Percentiles rank a stretch among this genome's conserved stretches.
These are phyloP conservation scores for Lithophane ornitopus DNA, from an alignment of 2,888 invertebrate genomes.

Conservation along the genomic window DNA sequence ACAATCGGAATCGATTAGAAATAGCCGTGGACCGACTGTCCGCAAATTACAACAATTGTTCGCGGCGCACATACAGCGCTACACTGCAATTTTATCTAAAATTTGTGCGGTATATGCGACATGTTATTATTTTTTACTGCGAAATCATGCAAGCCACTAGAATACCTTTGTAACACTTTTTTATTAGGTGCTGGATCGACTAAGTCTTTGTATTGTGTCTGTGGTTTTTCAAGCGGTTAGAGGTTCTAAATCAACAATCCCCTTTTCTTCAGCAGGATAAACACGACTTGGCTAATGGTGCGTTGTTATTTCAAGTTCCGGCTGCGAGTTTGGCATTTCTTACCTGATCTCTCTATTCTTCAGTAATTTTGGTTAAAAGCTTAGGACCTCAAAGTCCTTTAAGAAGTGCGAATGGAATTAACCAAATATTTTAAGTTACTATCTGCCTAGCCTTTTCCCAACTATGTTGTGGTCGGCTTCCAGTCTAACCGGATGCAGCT, in stretches of 20 bases:
- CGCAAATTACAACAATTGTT: constrained; percentile 84
- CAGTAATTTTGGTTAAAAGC: constrained; percentile 41
- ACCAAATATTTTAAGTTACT: neutral
- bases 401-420: neutral
- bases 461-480: no score
- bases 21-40: constrained; percentile 74
- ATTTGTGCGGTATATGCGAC: constrained; percentile 32
- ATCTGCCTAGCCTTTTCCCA: no score
- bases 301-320: constrained; percentile 81
- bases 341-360: constrained; percentile 53
- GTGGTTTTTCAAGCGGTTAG: constrained; percentile 69
- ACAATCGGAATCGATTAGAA: constrained; percentile 86
- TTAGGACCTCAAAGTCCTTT: neutral
- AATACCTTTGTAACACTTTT: constrained; percentile 24
- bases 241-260: constrained; percentile 80
- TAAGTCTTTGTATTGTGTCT: constrained; percentile 53
- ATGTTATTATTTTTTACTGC: constrained; percentile 42
- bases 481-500: no score
- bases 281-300: constrained; percentile 80
- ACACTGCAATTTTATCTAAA: constrained; percentile 44
- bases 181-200: constrained; percentile 34
- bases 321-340: constrained; percentile 65
- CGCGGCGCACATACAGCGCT: constrained; percentile 49
- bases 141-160: neutral
- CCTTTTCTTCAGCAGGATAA: constrained; percentile 77